Base-by-base conservation (phyloP, 30 jellyfish, hydroid and myxozoan species). In the Aurelia sp. region DNA sequence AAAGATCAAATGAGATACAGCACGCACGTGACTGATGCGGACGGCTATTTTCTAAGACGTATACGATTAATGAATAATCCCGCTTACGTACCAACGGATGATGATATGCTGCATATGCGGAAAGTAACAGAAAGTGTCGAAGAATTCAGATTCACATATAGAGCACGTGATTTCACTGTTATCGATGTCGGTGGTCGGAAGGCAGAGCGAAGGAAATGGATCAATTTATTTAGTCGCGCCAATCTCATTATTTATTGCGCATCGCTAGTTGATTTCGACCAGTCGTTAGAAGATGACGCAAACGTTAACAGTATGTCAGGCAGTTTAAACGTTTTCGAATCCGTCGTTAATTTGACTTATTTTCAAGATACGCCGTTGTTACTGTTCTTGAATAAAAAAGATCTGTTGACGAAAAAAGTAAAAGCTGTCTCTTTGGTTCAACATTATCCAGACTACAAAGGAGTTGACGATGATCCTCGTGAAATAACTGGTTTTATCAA, bases 181-280 rank as follows among this genome's bases (percentile, higher is more conserved):
- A 66, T 81, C 55, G 83, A 66, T 27, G 83, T 67, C 10, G 83
- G 83, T 10, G 90, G 83, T 15, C 76, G 74, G 12, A 81, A 81
- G 50, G 90, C 83, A 7, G 90, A 81, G 55, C 53, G 90, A 74
- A 61, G 90, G 13, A 66, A 67, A 30, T 81, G 90, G 90, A 67
- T 81, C 37, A 66, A 81, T 59, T 47, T 81, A 74, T 67, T 81
- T 52, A 81, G 90, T 64, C 83, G 83, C 19, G 83, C 90, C 21
- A 81, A 67, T 44, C 69, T 81, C 76, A 81, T 81, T 55, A 81
- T 81, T 16, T 81, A 81, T 66, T 65, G 90, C 37, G 82, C 90
- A 8, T 81, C 90, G 9, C 48, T 81, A 27, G 83, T 81, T 18
- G 90, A 81, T 62, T 81, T 67, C 52, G 83, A 67, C 67, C 66